Evolutionary conservation across 1,140 invertebrate genomes (phyloP), one percentile per base, ranked within the genome.

Genomic region (Lycorma delicatula): DNA sequence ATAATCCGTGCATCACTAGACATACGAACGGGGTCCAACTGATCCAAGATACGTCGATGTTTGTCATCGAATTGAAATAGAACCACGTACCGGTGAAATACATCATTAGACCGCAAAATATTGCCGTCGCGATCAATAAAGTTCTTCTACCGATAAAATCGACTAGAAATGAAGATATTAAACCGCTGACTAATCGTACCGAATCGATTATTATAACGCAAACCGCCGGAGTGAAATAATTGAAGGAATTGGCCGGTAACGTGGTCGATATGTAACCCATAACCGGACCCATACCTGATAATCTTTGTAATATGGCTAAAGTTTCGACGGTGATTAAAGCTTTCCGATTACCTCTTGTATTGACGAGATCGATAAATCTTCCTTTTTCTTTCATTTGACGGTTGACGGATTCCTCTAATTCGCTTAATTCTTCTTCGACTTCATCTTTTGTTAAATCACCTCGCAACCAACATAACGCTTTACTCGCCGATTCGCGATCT

Each of bases 31-130:
- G 74, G 13, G 77, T 50, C 71, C 72, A 77, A 7, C 70, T 74
- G 60, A 67, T 64, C 44, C 29, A 72, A 47, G 20, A 57, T 3
- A 59, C 50, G 11, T 71, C 58, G 1, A 67, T 53, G 0, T 55
- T 47, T 0, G 66, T 52, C 2, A 20, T 20, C 1, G 68, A 64
- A 4, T 74, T 54, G 1, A 76, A 58, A 59, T 71, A 69, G 53
- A 76, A 73, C 29, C 77, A 73, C 62, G 79, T 62, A 4, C 80
- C 72, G 3, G 74, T 64, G 0, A 73, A 53, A 3, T 62, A 63
- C 7, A 77, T 64, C 0, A 71, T 62, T 2, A 70, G 9, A 0
- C 66, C 54, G 2, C 59, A 56, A 12, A 48, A 57, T 28, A 38
- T 12, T 23, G 38, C 46, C 13, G 44, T 36, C 18, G 38, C 51